Evolutionary conservation across 2,888 invertebrate species (phyloP).

Genomic region (Synanthedon formicaeformis): DNA sequence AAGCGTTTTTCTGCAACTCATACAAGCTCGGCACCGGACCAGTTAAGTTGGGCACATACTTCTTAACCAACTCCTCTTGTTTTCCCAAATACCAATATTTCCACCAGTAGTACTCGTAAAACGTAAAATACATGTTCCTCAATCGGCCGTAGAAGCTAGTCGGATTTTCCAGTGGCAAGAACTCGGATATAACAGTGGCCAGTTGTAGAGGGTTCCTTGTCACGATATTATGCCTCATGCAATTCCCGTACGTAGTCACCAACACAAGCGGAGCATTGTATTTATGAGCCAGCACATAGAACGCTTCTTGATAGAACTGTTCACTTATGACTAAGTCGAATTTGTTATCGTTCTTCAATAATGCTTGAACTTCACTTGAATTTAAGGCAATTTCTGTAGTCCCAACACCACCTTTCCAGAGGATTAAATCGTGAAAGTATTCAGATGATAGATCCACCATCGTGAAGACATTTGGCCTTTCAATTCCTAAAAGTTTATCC

Average conservation of each 20-base stretch:
- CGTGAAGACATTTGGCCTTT: slow-evolving; percentile 48
- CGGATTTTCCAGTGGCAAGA: slow-evolving; percentile 46
- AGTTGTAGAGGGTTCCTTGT: slow-evolving; percentile 50
- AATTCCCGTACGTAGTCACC: slow-evolving; percentile 51
- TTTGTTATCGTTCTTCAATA: slow-evolving; percentile 37
- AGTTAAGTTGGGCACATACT: slow-evolving; percentile 40
- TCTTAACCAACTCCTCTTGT: slow-evolving; percentile 42
- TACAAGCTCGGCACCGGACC: slow-evolving; percentile 45
- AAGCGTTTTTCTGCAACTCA: slow-evolving; percentile 45
- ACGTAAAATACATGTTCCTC: slow-evolving; percentile 53
- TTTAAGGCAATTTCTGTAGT: slow-evolving; percentile 43
- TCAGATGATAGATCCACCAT: slow-evolving; percentile 46
- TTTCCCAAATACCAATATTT: slow-evolving; percentile 41
- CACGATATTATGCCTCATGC: slow-evolving; percentile 49
- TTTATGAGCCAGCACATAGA: slow-evolving; percentile 51
- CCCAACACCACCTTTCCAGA: slow-evolving; percentile 44
- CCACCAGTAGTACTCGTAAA: slow-evolving; percentile 53
- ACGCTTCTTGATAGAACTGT: slow-evolving; percentile 59
- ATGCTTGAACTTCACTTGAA: slow-evolving; percentile 33
- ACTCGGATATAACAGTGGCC: slow-evolving; percentile 44
- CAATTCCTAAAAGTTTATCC: slow-evolving; percentile 23
- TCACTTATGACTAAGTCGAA: slow-evolving; percentile 63
- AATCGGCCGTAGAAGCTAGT: slow-evolving; percentile 65
- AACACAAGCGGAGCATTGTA: slow-evolving; percentile 49
- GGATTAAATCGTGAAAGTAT: slow-evolving; percentile 36